Conservation (phyloP, 1,140 invertebrate genomes). For the Cyclina sinensis region DNA sequence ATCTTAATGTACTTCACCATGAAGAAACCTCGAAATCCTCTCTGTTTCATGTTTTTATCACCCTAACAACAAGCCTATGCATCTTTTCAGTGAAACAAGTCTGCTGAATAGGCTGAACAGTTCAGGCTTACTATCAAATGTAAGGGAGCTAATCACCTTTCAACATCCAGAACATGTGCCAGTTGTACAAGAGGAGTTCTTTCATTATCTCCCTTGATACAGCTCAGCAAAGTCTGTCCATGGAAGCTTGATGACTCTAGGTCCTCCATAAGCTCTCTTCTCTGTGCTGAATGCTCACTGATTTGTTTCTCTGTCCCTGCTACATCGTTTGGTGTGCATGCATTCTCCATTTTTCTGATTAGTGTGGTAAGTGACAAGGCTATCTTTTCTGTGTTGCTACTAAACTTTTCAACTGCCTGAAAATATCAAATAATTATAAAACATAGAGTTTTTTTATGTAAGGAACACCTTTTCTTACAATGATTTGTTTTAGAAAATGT, state of each 20-base stretch:
- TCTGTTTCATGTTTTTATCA: no score
- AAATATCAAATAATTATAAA: no score
- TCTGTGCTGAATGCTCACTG: constrained; percentile 85
- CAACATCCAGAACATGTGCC: constrained; percentile 96
- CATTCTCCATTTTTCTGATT: constrained; percentile 90
- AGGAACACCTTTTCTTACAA: no score
- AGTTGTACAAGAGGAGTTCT: constrained; percentile 81
- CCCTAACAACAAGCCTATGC: no score
- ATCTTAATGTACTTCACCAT: no score
- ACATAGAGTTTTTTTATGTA: no score
- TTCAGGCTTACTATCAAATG: not conserved
- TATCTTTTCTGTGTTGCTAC: constrained; percentile 95
- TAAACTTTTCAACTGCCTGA: constrained; percentile 98
- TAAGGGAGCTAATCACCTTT: constrained; percentile 89
- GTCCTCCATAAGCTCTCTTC: constrained; percentile 92
- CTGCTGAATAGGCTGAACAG: no score
- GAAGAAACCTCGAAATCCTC: no score
- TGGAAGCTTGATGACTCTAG: constrained; percentile 93
- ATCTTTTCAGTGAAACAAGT: no score
- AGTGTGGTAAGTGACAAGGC: constrained; percentile 89
- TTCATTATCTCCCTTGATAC: constrained; percentile 85
- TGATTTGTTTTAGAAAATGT: no score
- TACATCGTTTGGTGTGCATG: constrained; percentile 95
- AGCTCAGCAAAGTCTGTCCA: constrained; percentile 92
- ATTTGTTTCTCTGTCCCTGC: constrained; percentile 87